A percentile compares a stretch with the other conserved stretches of the same genome.
phyloP scores from a whole-genome alignment of 2,888 invertebrate genomes.

The Gandaritis pyraliata region DNA sequence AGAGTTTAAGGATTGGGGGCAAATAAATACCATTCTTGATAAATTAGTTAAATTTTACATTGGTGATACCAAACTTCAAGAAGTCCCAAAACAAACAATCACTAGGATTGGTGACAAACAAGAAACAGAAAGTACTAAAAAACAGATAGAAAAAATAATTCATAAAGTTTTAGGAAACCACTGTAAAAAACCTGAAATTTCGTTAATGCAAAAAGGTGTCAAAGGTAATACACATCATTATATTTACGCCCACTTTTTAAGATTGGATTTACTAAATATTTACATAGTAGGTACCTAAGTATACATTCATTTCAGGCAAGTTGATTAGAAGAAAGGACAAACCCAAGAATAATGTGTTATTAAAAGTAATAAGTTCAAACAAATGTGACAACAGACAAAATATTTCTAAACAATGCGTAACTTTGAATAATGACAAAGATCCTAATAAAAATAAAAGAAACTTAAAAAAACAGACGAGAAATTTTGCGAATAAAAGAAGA shows the following conservation, averaged over 20 bases:
- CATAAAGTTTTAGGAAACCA: slow-evolving; percentile 69
- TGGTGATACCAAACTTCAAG: slow-evolving; percentile 55
- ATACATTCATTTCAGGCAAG: slow-evolving; percentile 56
- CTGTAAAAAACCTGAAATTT: slow-evolving; percentile 55
- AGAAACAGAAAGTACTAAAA: slow-evolving; percentile 47
- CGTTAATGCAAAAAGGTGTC: slow-evolving; percentile 69
- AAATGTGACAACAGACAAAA: slow-evolving; percentile 10
- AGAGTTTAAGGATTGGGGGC: slow-evolving; percentile 84
- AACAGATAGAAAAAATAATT: slow-evolving; percentile 72
- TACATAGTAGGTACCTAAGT: too few species aligned
- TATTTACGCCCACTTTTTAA: background rate
- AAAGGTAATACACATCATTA: slow-evolving; percentile 62
- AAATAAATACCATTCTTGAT: slow-evolving; percentile 60
- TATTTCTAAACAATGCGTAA: background rate
- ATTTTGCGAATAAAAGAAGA: background rate
- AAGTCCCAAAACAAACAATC: slow-evolving; percentile 42
- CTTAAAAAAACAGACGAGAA: background rate
- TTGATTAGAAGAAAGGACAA: slow-evolving; percentile 57
- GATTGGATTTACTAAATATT: background rate
- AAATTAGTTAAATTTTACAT: slow-evolving; percentile 65
- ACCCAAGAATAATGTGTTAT: slow-evolving; percentile 28
- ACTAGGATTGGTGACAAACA: slow-evolving; percentile 31
- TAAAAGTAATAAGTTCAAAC: slow-evolving; percentile 27
- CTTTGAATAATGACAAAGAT: background rate
- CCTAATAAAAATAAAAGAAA: background rate